phyloP scores from a whole-genome alignment of 2,888 invertebrate species.

The Drosophila dives region DNA sequence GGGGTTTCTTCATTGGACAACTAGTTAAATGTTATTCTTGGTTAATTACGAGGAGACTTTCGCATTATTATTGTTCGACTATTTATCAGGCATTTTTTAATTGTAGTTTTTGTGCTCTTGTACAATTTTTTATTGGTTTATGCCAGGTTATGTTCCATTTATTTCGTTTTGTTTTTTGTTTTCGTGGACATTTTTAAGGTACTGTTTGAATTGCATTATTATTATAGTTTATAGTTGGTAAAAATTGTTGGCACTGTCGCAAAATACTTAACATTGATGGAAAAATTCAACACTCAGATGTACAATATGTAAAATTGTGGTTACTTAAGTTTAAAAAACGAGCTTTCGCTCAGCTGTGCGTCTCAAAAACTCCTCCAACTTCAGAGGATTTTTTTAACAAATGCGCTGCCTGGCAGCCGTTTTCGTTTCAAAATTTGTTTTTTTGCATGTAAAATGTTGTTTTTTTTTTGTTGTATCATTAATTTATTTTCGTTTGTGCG shows the following conservation, averaged over 20 bases:
- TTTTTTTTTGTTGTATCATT: slow-evolving; percentile 21
- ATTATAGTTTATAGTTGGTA: slow-evolving; percentile 28
- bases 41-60: slow-evolving; percentile 45
- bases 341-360: slow-evolving; percentile 21
- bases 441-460: slow-evolving; percentile 35
- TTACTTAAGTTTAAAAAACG: slow-evolving; percentile 53
- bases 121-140: slow-evolving; percentile 14
- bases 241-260: slow-evolving; percentile 60
- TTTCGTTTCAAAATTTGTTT: slow-evolving; percentile 35
- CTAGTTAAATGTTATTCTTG: slow-evolving; percentile 52
- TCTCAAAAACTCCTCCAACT: slow-evolving; percentile 13
- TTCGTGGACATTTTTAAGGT: slow-evolving; percentile 59
- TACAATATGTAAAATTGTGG: slow-evolving; percentile 66
- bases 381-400: slow-evolving; percentile 34
- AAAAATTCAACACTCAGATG: slow-evolving; percentile 73
- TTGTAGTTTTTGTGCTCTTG: slow-evolving; percentile 50
- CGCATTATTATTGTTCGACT: slow-evolving; percentile 45
- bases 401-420: slow-evolving; percentile 54
- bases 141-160: slow-evolving; percentile 20
- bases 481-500: slow-evolving; percentile 29
- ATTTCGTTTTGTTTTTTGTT: slow-evolving; percentile 5
- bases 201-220: slow-evolving; percentile 59
- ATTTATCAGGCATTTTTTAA: slow-evolving; percentile 45
- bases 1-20: slow-evolving; percentile 60
- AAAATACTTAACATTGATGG: slow-evolving; percentile 70